Percentiles rank a stretch among this genome's conserved stretches.
phyloP scores from a whole-genome alignment of 2,797 vertebrate genomes.

The Galago senegalensis region DNA sequence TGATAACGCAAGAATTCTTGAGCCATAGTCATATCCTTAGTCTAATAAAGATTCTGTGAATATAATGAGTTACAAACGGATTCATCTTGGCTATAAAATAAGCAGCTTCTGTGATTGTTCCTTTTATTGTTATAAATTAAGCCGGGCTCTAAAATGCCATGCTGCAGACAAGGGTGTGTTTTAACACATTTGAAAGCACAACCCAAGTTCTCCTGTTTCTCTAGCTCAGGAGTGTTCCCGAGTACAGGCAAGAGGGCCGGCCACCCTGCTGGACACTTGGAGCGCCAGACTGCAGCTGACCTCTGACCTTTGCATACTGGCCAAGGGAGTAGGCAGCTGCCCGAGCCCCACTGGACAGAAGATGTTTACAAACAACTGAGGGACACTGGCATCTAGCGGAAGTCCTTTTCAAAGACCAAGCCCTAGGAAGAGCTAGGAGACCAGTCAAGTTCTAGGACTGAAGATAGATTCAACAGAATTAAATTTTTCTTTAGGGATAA shows the following conservation, averaged over 20 bases:
- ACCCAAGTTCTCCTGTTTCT: background rate
- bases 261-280: fast-evolving
- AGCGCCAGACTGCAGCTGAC: background rate
- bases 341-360: background rate
- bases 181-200: constrained; percentile 35
- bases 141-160: constrained; percentile 39
- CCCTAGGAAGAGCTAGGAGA: background rate
- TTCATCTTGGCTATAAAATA: constrained; percentile 62
- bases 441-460: too few species aligned
- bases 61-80: constrained; percentile 66
- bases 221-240: background rate
- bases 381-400: background rate
- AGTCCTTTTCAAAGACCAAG: background rate
- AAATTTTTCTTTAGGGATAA: background rate
- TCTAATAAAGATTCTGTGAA: constrained; percentile 64
- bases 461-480: background rate
- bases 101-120: constrained; percentile 61
- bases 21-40: constrained; percentile 32
- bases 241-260: too few species aligned
- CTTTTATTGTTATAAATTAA: constrained; percentile 66
- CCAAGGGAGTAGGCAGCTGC: background rate
- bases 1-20: constrained; percentile 40
- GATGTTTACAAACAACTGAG: background rate
- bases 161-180: background rate
- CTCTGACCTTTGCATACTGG: background rate